Evolutionary conservation across 2,888 invertebrate species (phyloP).

Genomic region (Lepas anatifera): DNA sequence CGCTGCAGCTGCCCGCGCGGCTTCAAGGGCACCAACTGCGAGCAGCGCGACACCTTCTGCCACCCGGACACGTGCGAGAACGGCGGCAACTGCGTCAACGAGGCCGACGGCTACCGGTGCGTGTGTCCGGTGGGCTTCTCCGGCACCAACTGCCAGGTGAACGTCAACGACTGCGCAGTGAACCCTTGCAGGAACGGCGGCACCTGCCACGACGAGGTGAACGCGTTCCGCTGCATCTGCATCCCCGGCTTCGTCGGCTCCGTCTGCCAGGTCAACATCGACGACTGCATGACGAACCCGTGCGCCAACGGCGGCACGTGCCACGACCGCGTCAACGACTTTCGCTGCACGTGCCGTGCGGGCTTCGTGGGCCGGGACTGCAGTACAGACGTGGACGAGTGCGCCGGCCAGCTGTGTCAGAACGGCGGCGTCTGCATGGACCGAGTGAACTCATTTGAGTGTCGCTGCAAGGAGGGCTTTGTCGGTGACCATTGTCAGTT

Average conservation of each 20-base stretch:
- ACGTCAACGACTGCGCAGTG: conserved; percentile 60
- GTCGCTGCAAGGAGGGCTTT: conserved; percentile 70
- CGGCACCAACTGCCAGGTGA: conserved; percentile 69
- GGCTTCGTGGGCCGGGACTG: conserved; percentile 89
- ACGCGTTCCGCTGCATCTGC: conserved; percentile 68
- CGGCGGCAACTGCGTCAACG: conserved; percentile 27
- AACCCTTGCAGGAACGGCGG: conserved; percentile 71
- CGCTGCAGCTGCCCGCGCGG: conserved; percentile 69
- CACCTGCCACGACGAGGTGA: conserved; percentile 54
- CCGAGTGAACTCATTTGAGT: conserved; percentile 67
- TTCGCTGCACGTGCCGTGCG: conserved; percentile 72
- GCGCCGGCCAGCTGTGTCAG: conserved; percentile 63
- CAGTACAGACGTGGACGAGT: conserved; percentile 70
- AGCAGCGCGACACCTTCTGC: conserved; percentile 35
- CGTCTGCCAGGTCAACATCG: conserved; percentile 49
- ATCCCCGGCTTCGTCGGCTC: conserved; percentile 42
- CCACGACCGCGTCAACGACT: conserved; percentile 64
- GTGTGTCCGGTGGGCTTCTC: conserved; percentile 70
- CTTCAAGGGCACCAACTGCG: conserved; percentile 72
- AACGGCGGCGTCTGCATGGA: conserved; percentile 75
- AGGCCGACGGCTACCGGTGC: conserved; percentile 49
- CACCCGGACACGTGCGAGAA: conserved; percentile 25
- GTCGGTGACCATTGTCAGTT: conserved; percentile 60
- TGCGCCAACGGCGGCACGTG: conserved; percentile 91
- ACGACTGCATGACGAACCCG: conserved; percentile 75